Conservation (phyloP, 2,113 vertebrate species). For the Phylloscopus trochilus region DNA sequence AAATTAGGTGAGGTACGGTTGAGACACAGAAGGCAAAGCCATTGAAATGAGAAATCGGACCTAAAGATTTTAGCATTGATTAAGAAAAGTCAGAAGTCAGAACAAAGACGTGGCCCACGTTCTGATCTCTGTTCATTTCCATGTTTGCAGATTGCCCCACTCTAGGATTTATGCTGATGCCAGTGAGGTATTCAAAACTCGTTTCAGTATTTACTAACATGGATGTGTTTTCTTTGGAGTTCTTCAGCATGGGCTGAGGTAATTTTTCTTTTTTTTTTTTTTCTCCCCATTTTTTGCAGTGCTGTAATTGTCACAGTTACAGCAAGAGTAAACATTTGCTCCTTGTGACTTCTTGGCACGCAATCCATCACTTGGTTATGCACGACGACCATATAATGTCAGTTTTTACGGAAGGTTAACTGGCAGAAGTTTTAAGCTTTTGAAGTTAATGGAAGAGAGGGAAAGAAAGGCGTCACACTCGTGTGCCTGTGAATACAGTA, state of each 20-base stretch:
- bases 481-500: slow-evolving; percentile 29
- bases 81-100: slow-evolving; percentile 60
- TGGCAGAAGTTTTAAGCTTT: slow-evolving; percentile 68
- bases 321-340: slow-evolving; percentile 58
- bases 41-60: slow-evolving; percentile 71
- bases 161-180: background rate
- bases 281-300: slow-evolving; percentile 26
- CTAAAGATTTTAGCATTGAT: slow-evolving; percentile 79
- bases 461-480: slow-evolving; percentile 36
- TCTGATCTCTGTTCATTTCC: background rate
- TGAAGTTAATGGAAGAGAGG: slow-evolving; percentile 64
- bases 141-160: background rate
- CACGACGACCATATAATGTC: slow-evolving; percentile 68
- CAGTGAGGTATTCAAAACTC: background rate
- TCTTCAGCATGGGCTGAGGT: background rate
- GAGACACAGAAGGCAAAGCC: slow-evolving; percentile 69
- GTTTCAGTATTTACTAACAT: background rate
- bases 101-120: background rate
- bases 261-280: background rate
- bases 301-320: slow-evolving; percentile 32
- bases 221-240: slow-evolving; percentile 13
- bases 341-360: slow-evolving; percentile 57
- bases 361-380: slow-evolving; percentile 73
- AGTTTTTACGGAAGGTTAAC: slow-evolving; percentile 75
- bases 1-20: slow-evolving; percentile 73